A percentile compares a stretch with the other conserved stretches of the same genome.
Evolutionary conservation across 2,113 vertebrate genomes (phyloP).

Genomic region (Hypocryptadius cinnamomeus): DNA sequence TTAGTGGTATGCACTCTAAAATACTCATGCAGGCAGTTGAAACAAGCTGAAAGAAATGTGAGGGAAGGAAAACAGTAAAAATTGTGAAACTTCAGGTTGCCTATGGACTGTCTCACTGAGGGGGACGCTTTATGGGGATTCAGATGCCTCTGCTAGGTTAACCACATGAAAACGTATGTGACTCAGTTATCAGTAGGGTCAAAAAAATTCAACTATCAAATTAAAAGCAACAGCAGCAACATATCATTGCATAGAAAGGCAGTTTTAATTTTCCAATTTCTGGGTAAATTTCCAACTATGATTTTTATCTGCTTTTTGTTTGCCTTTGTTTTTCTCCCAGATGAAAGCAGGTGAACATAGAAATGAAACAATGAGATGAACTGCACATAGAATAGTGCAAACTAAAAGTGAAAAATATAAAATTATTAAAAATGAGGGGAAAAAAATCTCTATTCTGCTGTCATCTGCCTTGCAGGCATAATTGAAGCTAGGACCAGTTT

Average conservation of each 20-base stretch:
- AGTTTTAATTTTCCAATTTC: neutral
- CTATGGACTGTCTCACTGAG: neutral
- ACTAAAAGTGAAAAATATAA: neutral
- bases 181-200: neutral
- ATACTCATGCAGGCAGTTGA: neutral
- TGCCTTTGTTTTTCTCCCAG: neutral
- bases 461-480: neutral
- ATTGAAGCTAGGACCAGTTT: neutral
- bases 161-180: neutral
- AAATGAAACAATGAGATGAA: neutral
- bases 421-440: neutral
- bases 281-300: neutral
- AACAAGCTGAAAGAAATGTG: neutral
- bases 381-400: neutral
- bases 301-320: neutral
- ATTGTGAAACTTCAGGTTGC: neutral
- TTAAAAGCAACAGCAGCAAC: neutral
- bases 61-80: neutral
- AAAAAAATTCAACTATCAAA: neutral
- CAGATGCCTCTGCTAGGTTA: neutral
- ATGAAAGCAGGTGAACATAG: neutral
- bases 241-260: neutral
- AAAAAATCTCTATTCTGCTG: neutral
- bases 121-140: neutral
- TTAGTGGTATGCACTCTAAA: neutral